These are phyloP conservation scores for Venusia cambrica DNA, from an alignment of 2,888 invertebrate genomes.

Conservation along the genomic window DNA sequence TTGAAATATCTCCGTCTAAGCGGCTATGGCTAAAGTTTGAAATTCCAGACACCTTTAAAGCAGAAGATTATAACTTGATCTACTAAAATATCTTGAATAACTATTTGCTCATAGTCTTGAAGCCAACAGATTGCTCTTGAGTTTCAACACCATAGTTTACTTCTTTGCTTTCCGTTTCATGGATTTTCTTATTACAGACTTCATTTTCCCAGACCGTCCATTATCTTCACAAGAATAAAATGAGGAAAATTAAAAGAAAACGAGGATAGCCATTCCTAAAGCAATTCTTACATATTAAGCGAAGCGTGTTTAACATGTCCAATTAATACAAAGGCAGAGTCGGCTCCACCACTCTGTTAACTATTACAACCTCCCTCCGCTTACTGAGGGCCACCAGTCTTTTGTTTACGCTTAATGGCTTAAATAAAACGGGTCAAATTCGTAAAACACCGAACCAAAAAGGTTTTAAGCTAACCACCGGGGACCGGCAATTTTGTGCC, in stretches of 20 bases:
- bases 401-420: constrained; percentile 78
- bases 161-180: no score
- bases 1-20: constrained; percentile 3
- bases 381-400: constrained; percentile 67
- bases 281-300: constrained; percentile 66
- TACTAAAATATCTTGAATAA: not conserved
- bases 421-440: constrained; percentile 78
- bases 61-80: constrained; percentile 1
- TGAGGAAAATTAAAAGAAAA: constrained; percentile 45
- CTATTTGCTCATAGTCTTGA: not conserved
- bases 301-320: constrained; percentile 72
- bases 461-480: constrained; percentile 55
- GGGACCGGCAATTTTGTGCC: constrained; percentile 47
- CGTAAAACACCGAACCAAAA: constrained; percentile 63
- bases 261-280: constrained; percentile 42
- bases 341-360: constrained; percentile 63
- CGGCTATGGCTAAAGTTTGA: not conserved
- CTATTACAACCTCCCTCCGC: constrained; percentile 68
- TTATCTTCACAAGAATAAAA: constrained; percentile 35
- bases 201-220: constrained; percentile 16
- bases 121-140: not conserved
- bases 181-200: constrained; percentile 19
- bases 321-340: constrained; percentile 68
- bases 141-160: no score
- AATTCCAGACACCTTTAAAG: constrained; percentile 3